Evolutionary conservation across 2,888 invertebrate species (phyloP).

Genomic region (Dendrolimus pini): DNA sequence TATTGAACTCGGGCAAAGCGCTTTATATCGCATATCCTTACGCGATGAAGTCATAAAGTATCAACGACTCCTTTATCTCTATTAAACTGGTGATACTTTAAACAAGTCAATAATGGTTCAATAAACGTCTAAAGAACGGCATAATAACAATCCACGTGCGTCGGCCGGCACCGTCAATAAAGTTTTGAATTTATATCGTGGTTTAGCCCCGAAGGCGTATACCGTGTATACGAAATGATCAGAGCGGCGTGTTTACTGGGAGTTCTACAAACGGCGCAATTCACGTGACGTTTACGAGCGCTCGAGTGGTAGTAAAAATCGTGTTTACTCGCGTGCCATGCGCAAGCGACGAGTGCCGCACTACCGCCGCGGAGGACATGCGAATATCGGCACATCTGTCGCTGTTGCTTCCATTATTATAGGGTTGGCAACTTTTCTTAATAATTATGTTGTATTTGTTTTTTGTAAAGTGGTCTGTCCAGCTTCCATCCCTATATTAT

Average conservation of each 20-base stretch:
- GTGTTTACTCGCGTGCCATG: constrained; percentile 54
- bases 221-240: constrained; percentile 59
- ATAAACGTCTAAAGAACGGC: constrained; percentile 72
- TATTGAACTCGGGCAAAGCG: constrained; percentile 25
- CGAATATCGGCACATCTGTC: constrained; percentile 52
- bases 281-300: constrained; percentile 71
- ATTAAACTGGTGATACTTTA: constrained; percentile 72
- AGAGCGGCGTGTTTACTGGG: constrained; percentile 65
- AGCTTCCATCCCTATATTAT: too few relatives aligned
- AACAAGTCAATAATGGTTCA: constrained; percentile 75
- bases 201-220: constrained; percentile 70
- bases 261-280: constrained; percentile 73
- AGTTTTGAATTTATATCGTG: constrained; percentile 71
- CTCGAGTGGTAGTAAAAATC: constrained; percentile 72
- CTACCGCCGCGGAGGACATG: constrained; percentile 30
- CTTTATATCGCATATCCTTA: constrained; percentile 26
- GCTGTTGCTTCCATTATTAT: constrained; percentile 14
- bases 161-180: constrained; percentile 58
- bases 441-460: too few relatives aligned
- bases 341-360: constrained; percentile 48
- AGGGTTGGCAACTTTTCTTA: background rate
- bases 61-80: constrained; percentile 68
- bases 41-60: constrained; percentile 68
- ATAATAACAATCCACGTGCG: constrained; percentile 72
- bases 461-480: too few relatives aligned